Base-by-base conservation (phyloP, 2,888 invertebrate genomes). In the Conops quadrifasciatus region DNA sequence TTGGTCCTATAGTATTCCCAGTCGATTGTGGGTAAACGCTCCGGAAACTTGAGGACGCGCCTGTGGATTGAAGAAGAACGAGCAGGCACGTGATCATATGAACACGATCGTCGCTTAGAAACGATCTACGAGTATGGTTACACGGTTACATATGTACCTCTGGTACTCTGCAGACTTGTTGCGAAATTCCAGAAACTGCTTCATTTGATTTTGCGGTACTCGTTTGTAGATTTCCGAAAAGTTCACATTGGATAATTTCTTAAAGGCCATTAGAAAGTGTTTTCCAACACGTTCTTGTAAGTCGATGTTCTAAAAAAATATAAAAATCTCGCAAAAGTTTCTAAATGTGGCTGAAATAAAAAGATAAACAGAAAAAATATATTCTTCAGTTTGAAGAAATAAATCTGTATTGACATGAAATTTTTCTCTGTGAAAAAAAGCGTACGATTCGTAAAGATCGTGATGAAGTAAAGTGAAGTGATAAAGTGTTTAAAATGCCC, bases 1-100 rank as follows among this genome's bases (percentile, higher is more conserved):
- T 88, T 87, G 49, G 88, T 86, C 82, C 92, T 93, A 87, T 97
- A 97, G 67, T 86, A 84, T 0, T 89, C 84, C 93, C 96, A 97
- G 86, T 97, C 92, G 76, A 97, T 92, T 81, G 90, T 89, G 15
- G 95, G 94, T 47, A 93, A 83, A 59, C 89, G 87, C 72, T 92
- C 91, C 0, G 96, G 94, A 73, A 77, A 77, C 11, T 77, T 77
- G 1, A 69, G 65, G 2, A 82, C 67, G 15, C 78, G 79, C 0
- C 85, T 85, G 16, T 7, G 60, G 67, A 64, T 24, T 16, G 28
- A 24, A 56, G 21, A 64, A 60, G 21, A 13, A 59, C 13, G 15
- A 15, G 30, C 24, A 30, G 11, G n/a, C n/a, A n/a, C n/a, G n/a
- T n/a, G n/a, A n/a, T n/a, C n/a, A 21, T 21, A 3, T 15, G n/a